phyloP scores from a whole-genome alignment of 1,140 invertebrate genomes.

The Thaumetopoea pityocampa region DNA sequence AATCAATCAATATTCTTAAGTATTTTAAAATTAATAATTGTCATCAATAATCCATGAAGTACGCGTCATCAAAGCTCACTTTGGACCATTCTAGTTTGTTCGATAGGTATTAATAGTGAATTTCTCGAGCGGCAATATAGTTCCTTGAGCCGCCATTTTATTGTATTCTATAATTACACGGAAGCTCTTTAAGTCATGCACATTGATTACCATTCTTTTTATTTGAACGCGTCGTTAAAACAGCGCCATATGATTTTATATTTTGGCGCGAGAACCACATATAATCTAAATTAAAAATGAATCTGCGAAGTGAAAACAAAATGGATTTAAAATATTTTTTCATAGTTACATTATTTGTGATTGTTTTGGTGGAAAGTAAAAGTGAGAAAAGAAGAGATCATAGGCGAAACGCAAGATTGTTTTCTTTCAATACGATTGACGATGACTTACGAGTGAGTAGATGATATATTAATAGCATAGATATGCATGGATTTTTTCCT shows the following conservation, averaged over 20 bases:
- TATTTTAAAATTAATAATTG: too few species aligned
- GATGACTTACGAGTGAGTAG: slow-evolving; percentile 53
- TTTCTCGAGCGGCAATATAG: slow-evolving; percentile 20
- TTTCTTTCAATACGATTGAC: slow-evolving; percentile 44
- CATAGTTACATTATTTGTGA: slow-evolving; percentile 20
- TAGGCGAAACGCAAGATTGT: slow-evolving; percentile 37
- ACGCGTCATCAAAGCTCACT: too few species aligned
- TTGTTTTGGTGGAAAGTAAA: slow-evolving; percentile 20
- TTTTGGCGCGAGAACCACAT: slow-evolving; percentile 25
- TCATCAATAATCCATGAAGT: too few species aligned
- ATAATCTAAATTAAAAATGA: slow-evolving; percentile 29
- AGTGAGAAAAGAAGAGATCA: slow-evolving; percentile 21
- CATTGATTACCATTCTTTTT: slow-evolving; percentile 37
- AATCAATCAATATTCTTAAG: too few species aligned
- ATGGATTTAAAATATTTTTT: slow-evolving; percentile 25
- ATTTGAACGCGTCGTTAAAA: slow-evolving; percentile 38
- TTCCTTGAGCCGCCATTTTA: slow-evolving; percentile 24
- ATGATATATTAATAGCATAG: neutral
- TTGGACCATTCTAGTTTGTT: too few species aligned
- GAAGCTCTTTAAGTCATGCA: slow-evolving; percentile 32
- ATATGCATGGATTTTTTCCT: too few species aligned
- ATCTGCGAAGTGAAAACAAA: slow-evolving; percentile 13
- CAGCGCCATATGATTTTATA: slow-evolving; percentile 28
- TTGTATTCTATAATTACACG: slow-evolving; percentile 46
- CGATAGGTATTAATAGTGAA: too few species aligned